Conservation (phyloP, 2,888 invertebrate genomes). For the Pachymerium ferrugineum region DNA sequence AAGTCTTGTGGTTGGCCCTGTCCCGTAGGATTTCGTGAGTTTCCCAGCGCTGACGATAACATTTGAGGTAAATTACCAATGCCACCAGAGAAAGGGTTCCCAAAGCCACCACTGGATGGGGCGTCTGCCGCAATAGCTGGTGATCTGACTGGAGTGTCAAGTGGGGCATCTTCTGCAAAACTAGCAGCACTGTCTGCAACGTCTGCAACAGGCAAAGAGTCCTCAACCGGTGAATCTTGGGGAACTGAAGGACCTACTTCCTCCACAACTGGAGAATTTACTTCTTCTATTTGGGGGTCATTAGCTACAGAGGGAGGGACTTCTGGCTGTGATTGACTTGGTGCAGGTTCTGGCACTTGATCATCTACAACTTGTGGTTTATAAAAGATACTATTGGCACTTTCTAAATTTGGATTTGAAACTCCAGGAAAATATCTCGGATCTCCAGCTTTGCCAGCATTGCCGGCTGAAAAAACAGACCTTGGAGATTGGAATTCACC, state of each 20-base stretch:
- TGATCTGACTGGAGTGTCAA: not conserved
- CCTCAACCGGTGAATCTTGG: not conserved
- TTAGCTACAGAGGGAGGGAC: too few species aligned
- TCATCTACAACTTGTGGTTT: not conserved
- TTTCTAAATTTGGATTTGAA: not conserved
- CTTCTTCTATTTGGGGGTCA: too few species aligned
- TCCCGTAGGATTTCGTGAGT: not conserved
- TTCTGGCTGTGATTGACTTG: too few species aligned
- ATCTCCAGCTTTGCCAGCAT: not conserved
- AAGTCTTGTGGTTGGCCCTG: not conserved
- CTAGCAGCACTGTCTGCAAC: too few species aligned
- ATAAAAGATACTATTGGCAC: not conserved
- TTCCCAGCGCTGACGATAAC: not conserved
- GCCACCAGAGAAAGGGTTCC: not conserved
- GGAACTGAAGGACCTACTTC: not conserved
- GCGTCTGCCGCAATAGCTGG: not conserved
- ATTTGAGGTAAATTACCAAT: not conserved
- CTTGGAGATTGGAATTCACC: not conserved
- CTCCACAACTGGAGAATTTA: not conserved
- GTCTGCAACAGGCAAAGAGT: not conserved
- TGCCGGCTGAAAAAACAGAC: not conserved
- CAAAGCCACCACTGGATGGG: not conserved
- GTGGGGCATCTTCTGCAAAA: not conserved
- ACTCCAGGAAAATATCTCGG: not conserved
- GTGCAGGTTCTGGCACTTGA: not conserved